These are phyloP conservation scores for Protodeltote pygarga DNA, from an alignment of 2,888 invertebrate species.

Conservation along the genomic window DNA sequence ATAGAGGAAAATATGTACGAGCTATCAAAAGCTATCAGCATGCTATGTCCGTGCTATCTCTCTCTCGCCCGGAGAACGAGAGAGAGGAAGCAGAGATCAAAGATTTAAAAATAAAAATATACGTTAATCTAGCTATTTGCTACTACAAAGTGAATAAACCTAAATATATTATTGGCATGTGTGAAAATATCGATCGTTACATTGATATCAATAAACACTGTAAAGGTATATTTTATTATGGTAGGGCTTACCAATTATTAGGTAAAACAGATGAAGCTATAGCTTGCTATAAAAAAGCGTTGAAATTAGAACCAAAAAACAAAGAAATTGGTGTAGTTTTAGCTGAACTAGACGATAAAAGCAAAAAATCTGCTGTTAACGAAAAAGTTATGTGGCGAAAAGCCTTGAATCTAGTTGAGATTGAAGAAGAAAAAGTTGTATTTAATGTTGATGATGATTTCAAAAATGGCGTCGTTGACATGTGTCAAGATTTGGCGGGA, in stretches of 20 bases:
- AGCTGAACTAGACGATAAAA: constrained; percentile 61
- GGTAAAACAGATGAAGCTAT: constrained; percentile 68
- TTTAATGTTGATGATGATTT: constrained; percentile 73
- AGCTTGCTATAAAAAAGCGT: constrained; percentile 71
- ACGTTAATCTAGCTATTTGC: constrained; percentile 74
- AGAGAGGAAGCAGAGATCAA: constrained; percentile 61
- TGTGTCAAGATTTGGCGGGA: constrained; percentile 72
- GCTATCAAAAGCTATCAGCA: constrained; percentile 74
- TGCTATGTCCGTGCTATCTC: constrained; percentile 62
- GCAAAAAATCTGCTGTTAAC: constrained; percentile 51
- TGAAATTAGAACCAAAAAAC: constrained; percentile 78
- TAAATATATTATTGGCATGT: constrained; percentile 69
- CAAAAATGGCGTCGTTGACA: constrained; percentile 63
- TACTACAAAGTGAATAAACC: constrained; percentile 74
- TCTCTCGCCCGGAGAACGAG: constrained; percentile 60
- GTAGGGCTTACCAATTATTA: constrained; percentile 66
- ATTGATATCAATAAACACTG: constrained; percentile 70
- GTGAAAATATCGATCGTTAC: constrained; percentile 67
- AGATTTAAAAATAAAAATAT: constrained; percentile 64
- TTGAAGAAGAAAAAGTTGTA: constrained; percentile 50
- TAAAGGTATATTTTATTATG: constrained; percentile 75
- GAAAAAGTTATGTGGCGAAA: constrained; percentile 75
- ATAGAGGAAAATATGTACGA: constrained; percentile 58
- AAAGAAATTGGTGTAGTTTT: constrained; percentile 72
- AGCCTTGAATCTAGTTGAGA: constrained; percentile 58